Base-by-base conservation (phyloP, 2,888 invertebrate species). In the Frankliniella intonsa region DNA sequence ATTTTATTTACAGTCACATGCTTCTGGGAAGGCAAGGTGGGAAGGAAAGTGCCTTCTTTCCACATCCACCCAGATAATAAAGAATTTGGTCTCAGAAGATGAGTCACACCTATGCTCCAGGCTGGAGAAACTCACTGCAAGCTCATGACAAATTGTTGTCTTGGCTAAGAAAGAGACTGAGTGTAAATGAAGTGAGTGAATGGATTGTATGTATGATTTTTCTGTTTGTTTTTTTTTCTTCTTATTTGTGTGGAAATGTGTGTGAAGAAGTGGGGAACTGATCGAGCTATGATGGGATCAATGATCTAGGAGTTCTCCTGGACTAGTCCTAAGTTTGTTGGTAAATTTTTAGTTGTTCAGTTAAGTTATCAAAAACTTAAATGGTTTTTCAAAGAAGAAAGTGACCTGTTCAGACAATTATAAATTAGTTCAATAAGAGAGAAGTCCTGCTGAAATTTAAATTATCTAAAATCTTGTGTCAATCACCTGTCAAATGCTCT, bases 1-100 rank as follows among this genome's bases (percentile, higher is more conserved):
- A 87, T 85, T 86, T 83, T 84, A 84, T 83, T 89, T 91, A 82
- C 89, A 93, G 93, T 92, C 93, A 80, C 93, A 93, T 87, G 91
- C 92, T 82, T 91, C 91, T 86, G 91, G 92, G 84, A 93, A 93
- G 87, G 93, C 93, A 84, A 91, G 92, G 85, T 94, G 93, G 93
- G 89, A 90, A 86, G 94, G 94, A 80, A 91, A 92, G 84, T 94
- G 94, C 86, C 82, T 69, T 22, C 69, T n/a, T 22, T n/a, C 65
- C 1, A 65, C 69, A 22, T 69, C 69, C 1, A 69, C 69, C 69
- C 69, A 69, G 22, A 69, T 69, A 1, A n/a, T 69, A 10, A 69
- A 69, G 22, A 69, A n/a, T n/a, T 22, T 69, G 69, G 69, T 69
- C 22, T 22, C 69, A n/a, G 69, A 69, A 69, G 69, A 69, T 8